phyloP scores from a whole-genome alignment of 1,140 invertebrate species.

The Drosophila pseudoobscura region DNA sequence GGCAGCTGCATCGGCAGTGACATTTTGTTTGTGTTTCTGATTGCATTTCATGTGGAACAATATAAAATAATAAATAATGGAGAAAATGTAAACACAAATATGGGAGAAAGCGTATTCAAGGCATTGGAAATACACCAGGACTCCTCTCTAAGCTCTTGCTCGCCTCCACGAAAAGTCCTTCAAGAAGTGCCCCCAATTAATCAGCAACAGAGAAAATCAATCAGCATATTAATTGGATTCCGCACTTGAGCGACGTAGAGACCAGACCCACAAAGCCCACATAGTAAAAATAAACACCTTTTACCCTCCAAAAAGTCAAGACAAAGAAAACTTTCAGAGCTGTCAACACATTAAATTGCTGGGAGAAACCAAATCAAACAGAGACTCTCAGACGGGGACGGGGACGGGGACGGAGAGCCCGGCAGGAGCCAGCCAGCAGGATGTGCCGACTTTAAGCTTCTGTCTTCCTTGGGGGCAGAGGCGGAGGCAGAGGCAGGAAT shows the following conservation, averaged over 20 bases:
- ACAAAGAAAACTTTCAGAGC: slow-evolving; percentile 31
- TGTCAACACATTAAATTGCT: slow-evolving; percentile 34
- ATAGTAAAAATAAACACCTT: slow-evolving; percentile 16
- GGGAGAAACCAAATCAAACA: slow-evolving; percentile 17
- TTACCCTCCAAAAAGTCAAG: slow-evolving; percentile 12
- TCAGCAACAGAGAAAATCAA: slow-evolving; percentile 28
- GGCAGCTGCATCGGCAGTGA: background rate
- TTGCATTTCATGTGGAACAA: slow-evolving; percentile 8
- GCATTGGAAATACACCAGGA: too few relatives aligned
- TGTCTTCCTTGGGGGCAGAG: background rate
- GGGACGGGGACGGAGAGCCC: slow-evolving; percentile 2
- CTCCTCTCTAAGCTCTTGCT: too few relatives aligned
- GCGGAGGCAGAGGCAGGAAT: background rate
- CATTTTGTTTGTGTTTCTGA: slow-evolving; percentile 21
- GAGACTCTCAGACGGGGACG: background rate
- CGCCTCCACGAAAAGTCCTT: background rate
- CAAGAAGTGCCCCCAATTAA: slow-evolving; percentile 15
- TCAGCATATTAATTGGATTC: slow-evolving; percentile 39
- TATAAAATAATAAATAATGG: too few relatives aligned
- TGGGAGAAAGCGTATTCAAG: too few relatives aligned
- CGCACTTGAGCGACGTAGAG: slow-evolving; percentile 31
- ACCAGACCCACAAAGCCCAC: too few relatives aligned
- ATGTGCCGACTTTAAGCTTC: slow-evolving; percentile 29
- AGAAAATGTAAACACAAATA: too few relatives aligned
- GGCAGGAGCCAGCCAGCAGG: slow-evolving; percentile 12